Evolutionary conservation across 2,113 vertebrate genomes (phyloP).

Genomic region (Tylochromis polylepis): DNA sequence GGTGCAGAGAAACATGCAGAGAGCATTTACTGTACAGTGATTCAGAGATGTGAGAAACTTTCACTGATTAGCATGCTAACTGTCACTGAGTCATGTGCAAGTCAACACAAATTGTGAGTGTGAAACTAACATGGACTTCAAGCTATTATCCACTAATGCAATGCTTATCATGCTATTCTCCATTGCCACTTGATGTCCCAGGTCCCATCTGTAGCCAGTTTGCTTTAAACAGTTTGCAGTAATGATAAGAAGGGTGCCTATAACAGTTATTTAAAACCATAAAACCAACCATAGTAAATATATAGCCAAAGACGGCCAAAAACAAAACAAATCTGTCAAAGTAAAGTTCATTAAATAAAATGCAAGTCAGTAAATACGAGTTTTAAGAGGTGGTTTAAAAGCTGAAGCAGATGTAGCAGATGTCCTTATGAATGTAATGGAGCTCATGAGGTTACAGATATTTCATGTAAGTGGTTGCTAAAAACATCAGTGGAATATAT

Average conservation of each 20-base stretch:
- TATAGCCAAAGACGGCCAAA: neutral
- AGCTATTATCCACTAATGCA: neutral
- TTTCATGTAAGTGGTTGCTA: neutral
- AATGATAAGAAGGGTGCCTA: neutral
- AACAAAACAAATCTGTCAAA: neutral
- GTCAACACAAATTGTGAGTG: conserved; percentile 5
- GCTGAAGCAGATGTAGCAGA: neutral
- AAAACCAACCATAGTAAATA: neutral
- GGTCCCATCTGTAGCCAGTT: conserved; percentile 24
- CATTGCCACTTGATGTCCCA: neutral
- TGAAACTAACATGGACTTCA: conserved; percentile 8
- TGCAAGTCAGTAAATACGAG: neutral
- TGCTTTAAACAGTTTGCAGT: neutral
- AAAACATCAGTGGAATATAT: neutral
- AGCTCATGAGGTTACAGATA: neutral
- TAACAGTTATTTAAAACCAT: neutral
- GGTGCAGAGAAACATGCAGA: neutral
- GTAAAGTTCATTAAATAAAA: neutral
- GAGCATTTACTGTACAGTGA: neutral
- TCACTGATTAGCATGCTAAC: neutral
- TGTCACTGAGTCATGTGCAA: conserved; percentile 18
- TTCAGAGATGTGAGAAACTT: neutral
- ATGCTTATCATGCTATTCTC: neutral
- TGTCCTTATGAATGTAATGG: neutral
- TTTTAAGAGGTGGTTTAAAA: neutral